These are phyloP conservation scores for Brachyhypopomus occidentalis DNA, from an alignment of 2,113 vertebrate genomes.

Conservation along the genomic window DNA sequence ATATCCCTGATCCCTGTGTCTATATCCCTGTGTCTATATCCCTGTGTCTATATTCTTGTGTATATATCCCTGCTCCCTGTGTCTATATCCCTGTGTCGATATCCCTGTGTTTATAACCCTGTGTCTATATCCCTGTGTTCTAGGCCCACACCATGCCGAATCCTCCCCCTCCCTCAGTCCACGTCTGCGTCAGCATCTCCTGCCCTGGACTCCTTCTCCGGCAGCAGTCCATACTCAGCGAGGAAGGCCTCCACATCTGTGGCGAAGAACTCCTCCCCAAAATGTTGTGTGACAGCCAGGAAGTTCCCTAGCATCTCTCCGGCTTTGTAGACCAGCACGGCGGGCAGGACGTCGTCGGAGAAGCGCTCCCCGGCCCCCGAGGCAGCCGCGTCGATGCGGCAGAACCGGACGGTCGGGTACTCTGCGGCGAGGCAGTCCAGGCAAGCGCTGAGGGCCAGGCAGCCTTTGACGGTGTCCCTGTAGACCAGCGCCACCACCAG, in stretches of 20 bases:
- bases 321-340: constrained; percentile 90
- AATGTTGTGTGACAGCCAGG: constrained; percentile 84
- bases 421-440: constrained; percentile 84
- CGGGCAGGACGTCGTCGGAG: constrained; percentile 85
- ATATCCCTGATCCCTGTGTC: too few species aligned
- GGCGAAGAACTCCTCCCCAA: constrained; percentile 90
- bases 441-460: constrained; percentile 86
- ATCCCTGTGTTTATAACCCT: too few species aligned
- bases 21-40: too few species aligned
- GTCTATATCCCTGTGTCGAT: too few species aligned
- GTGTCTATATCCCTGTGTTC: neutral
- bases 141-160: neutral
- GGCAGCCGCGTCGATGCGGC: constrained; percentile 87
- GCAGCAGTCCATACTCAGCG: constrained; percentile 92
- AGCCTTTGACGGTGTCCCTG: constrained; percentile 83
- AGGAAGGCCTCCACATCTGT: constrained; percentile 92
- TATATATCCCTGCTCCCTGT: too few species aligned
- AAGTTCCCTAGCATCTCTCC: constrained; percentile 96
- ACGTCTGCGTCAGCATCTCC: constrained; percentile 75
- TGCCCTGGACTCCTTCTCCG: constrained; percentile 80
- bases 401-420: constrained; percentile 90
- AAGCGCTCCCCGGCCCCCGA: constrained; percentile 90
- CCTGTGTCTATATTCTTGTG: too few species aligned
- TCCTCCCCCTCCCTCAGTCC: constrained; percentile 70
- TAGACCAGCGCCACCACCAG: constrained; percentile 92